phyloP scores from a whole-genome alignment of 2,888 invertebrate genomes.

The Chesias legatella region DNA sequence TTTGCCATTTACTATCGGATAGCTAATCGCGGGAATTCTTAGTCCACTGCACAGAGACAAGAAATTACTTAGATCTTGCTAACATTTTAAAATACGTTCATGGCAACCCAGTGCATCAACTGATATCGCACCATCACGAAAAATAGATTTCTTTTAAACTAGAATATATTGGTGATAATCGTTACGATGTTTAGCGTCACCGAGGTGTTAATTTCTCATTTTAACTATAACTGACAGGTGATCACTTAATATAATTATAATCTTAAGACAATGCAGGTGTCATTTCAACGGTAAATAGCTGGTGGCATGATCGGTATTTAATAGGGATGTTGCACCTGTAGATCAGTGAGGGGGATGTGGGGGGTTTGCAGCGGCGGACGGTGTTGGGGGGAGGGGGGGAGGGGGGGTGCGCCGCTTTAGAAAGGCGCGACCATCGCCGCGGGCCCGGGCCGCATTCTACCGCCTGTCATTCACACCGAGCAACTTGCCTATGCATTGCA shows the following conservation, averaged over 20 bases:
- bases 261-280: slow-evolving; percentile 75
- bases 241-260: slow-evolving; percentile 59
- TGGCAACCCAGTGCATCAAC: neutral
- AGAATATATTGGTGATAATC: slow-evolving; percentile 33
- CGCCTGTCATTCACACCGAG: slow-evolving; percentile 80
- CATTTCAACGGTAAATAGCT: slow-evolving; percentile 68
- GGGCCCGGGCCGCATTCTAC: slow-evolving; percentile 79
- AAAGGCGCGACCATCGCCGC: slow-evolving; percentile 80
- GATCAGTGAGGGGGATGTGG: slow-evolving; percentile 58
- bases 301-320: slow-evolving; percentile 78
- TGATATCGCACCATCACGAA: no score
- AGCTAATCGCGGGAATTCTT: slow-evolving; percentile 1
- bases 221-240: slow-evolving; percentile 64
- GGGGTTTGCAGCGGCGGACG: no score
- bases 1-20: slow-evolving; percentile 6
- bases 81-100: slow-evolving; percentile 6
- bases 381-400: slow-evolving; percentile 46
- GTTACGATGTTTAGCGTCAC: slow-evolving; percentile 39
- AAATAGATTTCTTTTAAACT: slow-evolving; percentile 10
- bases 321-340: slow-evolving; percentile 79
- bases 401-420: slow-evolving; percentile 76
- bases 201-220: slow-evolving; percentile 48
- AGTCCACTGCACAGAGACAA: slow-evolving; percentile 8
- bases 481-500: slow-evolving; percentile 80
- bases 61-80: slow-evolving; percentile 2